phyloP scores from a whole-genome alignment of 2,113 vertebrate species.

The Python bivittatus region DNA sequence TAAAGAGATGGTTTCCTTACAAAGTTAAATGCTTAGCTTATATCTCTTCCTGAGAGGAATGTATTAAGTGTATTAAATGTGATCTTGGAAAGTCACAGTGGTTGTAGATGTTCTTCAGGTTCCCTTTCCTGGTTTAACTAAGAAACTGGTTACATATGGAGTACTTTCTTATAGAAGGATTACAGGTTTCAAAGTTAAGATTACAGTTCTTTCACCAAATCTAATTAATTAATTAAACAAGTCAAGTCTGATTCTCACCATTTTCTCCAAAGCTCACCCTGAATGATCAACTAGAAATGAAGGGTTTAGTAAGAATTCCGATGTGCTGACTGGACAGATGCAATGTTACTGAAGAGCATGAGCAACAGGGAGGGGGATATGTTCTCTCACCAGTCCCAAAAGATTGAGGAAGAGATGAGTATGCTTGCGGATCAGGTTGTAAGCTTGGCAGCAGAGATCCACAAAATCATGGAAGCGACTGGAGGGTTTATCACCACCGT shows the following conservation, averaged over 20 bases:
- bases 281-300: too few species aligned
- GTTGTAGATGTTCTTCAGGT: too few species aligned
- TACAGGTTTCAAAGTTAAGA: neutral
- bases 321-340: rapidly evolving
- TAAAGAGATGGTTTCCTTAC: neutral
- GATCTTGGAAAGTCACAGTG: too few species aligned
- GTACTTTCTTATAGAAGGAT: neutral
- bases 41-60: neutral
- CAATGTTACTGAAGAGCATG: rapidly evolving
- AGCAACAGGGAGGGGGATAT: neutral
- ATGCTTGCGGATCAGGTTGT: slow-evolving; percentile 98
- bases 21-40: neutral
- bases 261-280: neutral
- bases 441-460: slow-evolving; percentile 96
- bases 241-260: neutral
- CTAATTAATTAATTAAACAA: too few species aligned
- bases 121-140: neutral
- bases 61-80: too few species aligned
- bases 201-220: neutral
- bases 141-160: neutral
- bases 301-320: neutral
- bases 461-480: slow-evolving; percentile 98
- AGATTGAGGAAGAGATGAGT: slow-evolving; percentile 97
- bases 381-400: slow-evolving; percentile 87
- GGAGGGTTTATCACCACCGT: slow-evolving; percentile 95